Conservation (phyloP, 2,113 vertebrate genomes). For the Pheucticus melanocephalus region DNA sequence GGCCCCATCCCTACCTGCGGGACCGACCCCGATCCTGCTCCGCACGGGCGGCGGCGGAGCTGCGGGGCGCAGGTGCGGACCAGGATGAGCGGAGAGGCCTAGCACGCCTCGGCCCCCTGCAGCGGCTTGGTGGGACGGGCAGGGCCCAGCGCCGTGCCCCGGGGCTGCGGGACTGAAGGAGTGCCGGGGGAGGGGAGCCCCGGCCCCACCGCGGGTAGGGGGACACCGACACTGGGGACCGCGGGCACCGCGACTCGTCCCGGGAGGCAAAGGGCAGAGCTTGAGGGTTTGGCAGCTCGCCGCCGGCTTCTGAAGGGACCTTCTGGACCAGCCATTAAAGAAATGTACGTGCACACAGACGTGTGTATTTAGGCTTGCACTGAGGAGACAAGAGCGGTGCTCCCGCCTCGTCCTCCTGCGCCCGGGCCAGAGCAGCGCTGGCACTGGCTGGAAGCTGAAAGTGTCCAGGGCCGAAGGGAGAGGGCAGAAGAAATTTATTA, state of each 20-base stretch:
- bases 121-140: neutral
- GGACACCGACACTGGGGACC: fast-evolving
- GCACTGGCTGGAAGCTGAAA: neutral
- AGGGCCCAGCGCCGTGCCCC: neutral
- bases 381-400: neutral
- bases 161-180: neutral
- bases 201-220: fast-evolving
- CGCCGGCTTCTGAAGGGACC: neutral
- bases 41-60: neutral
- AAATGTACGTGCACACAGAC: neutral
- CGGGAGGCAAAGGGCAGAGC: neutral
- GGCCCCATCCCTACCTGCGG: neutral
- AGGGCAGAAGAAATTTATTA: neutral
- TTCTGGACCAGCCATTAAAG: neutral
- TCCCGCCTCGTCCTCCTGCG: neutral
- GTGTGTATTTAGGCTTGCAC: neutral
- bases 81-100: neutral
- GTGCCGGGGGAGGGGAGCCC: neutral
- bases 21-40: neutral
- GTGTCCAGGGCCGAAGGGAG: neutral
- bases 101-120: neutral
- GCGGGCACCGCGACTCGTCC: neutral
- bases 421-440: neutral
- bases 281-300: fast-evolving
- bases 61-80: neutral